Evolutionary conservation across 2,113 vertebrate species (phyloP), one percentile per base, ranked within the genome.

Genomic region (Protobothrops flavoviridis): DNA sequence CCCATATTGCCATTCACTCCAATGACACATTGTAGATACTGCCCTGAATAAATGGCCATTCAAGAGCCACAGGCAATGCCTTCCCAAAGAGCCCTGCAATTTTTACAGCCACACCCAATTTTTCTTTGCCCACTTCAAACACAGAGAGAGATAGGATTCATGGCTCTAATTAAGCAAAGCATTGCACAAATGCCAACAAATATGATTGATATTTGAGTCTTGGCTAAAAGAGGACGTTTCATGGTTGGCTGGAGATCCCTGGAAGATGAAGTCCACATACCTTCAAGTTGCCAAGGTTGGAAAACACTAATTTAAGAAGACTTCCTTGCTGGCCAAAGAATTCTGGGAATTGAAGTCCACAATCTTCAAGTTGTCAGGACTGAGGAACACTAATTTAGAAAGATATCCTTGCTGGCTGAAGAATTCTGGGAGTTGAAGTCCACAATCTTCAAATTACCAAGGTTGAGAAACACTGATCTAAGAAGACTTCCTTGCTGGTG

Each of bases 1-100:
- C 91, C 92, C 89, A 87, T 94, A 95, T 61, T 97, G 26, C 90
- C 94, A 94, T 92, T 93, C 20, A 91, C 57, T 56, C 50, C 96
- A 94, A 39, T 43, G 50, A 69, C 94, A 91, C 45, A 87, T 11
- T 21, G 33, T 93, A 96, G 95, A 97, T 89, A 92, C 26, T 96
- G 94, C 90, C 93, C 91, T 94, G 93, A 95, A 96, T 97, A 95
- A 97, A 96, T 97, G 96, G 94, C 95, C 94, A 94, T 95, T 94
- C 94, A 97, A 95, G 96, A 94, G 85, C 89, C 93, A 95, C 96
- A 50, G 8, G 48, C 95, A 93, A 94, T 94, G 94, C 94, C 94
- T 93, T 95, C 91, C 21, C 33, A 57, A 94, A 86, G 90, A 92
- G 86, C 48, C 87, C 95, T 95, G 95, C 94, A 86, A 93, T 96